phyloP scores from a whole-genome alignment of 2,888 invertebrate genomes.

The Zele albiditarsus region DNA sequence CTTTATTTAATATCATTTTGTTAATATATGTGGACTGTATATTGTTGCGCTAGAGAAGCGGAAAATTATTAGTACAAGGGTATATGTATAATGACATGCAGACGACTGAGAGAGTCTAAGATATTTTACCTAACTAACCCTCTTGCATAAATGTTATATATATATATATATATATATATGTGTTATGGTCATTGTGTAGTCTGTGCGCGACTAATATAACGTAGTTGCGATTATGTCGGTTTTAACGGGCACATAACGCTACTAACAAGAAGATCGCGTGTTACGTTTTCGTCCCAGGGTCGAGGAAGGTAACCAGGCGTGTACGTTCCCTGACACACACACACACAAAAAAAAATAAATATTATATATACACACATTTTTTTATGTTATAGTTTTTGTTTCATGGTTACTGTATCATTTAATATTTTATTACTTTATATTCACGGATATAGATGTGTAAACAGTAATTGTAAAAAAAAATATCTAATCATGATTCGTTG shows the following conservation, averaged over 20 bases:
- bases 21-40: neutral
- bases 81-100: too few species aligned
- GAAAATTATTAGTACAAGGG: neutral
- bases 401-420: neutral
- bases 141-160: neutral
- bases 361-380: neutral
- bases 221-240: slow-evolving; percentile 57
- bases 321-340: slow-evolving; percentile 31
- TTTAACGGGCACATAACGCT: slow-evolving; percentile 63
- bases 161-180: neutral
- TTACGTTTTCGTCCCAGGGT: slow-evolving; percentile 53
- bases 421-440: neutral
- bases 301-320: slow-evolving; percentile 51
- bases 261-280: slow-evolving; percentile 67
- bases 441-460: neutral
- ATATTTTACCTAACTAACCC: neutral
- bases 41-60: slow-evolving; percentile 2
- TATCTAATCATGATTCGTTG: neutral
- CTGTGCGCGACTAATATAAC: slow-evolving; percentile 9
- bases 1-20: neutral
- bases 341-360: neutral
- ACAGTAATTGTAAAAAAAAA: neutral
- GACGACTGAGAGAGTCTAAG: neutral
- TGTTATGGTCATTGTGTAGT: neutral
- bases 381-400: neutral